phyloP scores from a whole-genome alignment of 1,140 invertebrate genomes.

The Drosophila athabasca region DNA sequence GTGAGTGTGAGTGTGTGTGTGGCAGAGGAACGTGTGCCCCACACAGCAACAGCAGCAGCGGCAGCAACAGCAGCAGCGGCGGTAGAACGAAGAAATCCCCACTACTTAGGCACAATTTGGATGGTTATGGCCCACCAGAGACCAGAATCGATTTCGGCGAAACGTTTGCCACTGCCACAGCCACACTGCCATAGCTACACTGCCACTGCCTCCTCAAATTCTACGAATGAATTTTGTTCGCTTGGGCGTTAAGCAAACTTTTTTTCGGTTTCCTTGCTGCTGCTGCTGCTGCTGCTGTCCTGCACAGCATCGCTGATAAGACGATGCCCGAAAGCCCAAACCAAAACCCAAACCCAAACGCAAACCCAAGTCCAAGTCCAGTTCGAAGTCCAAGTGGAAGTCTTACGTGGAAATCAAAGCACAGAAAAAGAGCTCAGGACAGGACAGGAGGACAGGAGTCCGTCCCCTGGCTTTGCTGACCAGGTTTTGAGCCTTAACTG shows the following conservation, averaged over 20 bases:
- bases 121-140: constrained; percentile 80
- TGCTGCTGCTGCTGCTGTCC: background rate
- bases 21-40: constrained; percentile 17
- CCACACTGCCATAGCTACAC: constrained; percentile 2
- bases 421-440: constrained; percentile 7
- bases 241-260: constrained; percentile 68
- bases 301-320: constrained; percentile 70
- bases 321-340: constrained; percentile 14
- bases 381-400: constrained; percentile 24
- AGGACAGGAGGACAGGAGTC: background rate
- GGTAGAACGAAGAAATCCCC: constrained; percentile 26
- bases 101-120: constrained; percentile 82
- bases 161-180: constrained; percentile 34
- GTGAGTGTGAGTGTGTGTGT: constrained; percentile 35
- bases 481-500: constrained; percentile 68
- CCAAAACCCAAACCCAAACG: background rate
- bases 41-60: constrained; percentile 6
- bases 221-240: constrained; percentile 74
- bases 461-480: constrained; percentile 50
- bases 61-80: too few species aligned
- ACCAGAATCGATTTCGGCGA: constrained; percentile 74
- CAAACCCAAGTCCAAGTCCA: constrained; percentile 13
- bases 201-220: constrained; percentile 44
- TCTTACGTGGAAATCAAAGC: constrained; percentile 78
- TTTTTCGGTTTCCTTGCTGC: constrained; percentile 5